A percentile compares a stretch with the other conserved stretches of the same genome.
Evolutionary conservation across 2,888 invertebrate species (phyloP).

Genomic region (Melanotus villosus): DNA sequence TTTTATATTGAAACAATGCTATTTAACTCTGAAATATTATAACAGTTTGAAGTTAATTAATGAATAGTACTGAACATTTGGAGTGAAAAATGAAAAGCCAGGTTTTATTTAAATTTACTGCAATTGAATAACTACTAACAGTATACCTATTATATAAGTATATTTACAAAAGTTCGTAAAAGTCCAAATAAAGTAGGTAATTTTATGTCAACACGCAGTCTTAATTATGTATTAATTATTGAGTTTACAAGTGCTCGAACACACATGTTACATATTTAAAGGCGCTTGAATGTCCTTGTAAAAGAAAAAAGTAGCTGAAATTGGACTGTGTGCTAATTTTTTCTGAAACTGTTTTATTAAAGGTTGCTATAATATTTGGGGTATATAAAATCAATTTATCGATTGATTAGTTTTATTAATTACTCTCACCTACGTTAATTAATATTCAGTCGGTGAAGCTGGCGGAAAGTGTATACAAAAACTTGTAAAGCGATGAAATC

Average conservation of each 20-base stretch:
- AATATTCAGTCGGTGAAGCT: too few species aligned
- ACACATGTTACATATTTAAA: conserved; percentile 4
- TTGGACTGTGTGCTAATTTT: conserved; percentile 12
- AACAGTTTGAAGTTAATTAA: too few species aligned
- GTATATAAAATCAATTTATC: not conserved
- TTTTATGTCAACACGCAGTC: not conserved
- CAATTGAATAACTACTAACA: not conserved
- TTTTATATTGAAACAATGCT: too few species aligned
- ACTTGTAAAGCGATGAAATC: too few species aligned
- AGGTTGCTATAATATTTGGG: not conserved
- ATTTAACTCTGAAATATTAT: too few species aligned
- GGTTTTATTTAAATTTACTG: not conserved
- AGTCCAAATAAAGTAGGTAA: not conserved
- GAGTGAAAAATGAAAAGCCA: too few species aligned
- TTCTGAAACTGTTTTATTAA: not conserved
- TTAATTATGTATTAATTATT: conserved; percentile 16
- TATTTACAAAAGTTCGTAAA: not conserved
- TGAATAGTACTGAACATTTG: too few species aligned
- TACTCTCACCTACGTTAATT: not conserved
- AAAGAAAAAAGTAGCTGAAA: not conserved
- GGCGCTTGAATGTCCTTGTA: not conserved
- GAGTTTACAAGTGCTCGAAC: not conserved
- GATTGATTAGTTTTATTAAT: not conserved
- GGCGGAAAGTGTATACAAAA: too few species aligned
- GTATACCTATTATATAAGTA: too few species aligned